Percentiles rank a stretch among this genome's conserved stretches.
phyloP scores from a whole-genome alignment of 2,113 vertebrate species.

The Marmota flaviventris region DNA sequence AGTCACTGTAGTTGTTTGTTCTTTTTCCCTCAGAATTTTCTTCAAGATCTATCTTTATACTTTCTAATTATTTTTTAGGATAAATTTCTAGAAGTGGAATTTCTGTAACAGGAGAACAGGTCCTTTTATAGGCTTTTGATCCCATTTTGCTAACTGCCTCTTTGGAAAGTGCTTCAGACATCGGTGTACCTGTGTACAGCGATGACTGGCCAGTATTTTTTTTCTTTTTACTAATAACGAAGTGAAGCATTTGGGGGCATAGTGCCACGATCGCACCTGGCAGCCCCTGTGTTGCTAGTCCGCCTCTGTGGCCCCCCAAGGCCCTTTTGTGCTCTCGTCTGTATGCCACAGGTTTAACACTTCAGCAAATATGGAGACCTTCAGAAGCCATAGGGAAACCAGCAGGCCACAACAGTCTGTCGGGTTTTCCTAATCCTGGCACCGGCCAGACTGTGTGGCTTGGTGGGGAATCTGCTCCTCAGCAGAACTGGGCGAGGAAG shows the following conservation, averaged over 20 bases:
- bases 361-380: background rate
- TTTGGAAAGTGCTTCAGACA: background rate
- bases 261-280: background rate
- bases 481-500: constrained; percentile 65
- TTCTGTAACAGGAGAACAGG: background rate
- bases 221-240: background rate
- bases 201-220: too few relatives aligned
- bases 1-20: background rate
- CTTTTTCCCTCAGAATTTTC: background rate
- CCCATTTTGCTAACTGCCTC: background rate
- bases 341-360: background rate
- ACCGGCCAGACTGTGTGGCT: background rate
- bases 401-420: background rate
- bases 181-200: too few relatives aligned
- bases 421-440: background rate
- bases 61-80: background rate
- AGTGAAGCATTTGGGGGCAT: background rate
- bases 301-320: background rate
- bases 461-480: background rate
- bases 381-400: background rate
- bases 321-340: background rate
- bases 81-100: background rate
- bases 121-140: background rate
- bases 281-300: background rate
- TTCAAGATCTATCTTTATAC: background rate